Evolutionary conservation across 2,888 invertebrate species (phyloP).

Genomic region (Napeogenes sylphis): DNA sequence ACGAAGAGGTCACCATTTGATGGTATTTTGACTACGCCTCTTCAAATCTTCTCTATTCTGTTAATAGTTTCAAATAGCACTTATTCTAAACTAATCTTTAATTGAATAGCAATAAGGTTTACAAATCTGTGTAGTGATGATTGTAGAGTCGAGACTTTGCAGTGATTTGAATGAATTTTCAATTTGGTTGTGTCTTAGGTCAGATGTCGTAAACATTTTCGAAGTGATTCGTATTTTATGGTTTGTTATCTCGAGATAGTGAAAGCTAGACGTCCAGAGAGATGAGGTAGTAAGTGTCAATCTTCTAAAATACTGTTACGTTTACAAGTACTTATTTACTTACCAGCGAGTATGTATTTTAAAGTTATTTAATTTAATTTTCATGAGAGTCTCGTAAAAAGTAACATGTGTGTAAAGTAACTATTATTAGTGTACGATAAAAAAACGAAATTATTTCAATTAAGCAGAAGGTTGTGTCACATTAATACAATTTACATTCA

Average conservation of each 20-base stretch:
- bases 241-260: constrained; percentile 21
- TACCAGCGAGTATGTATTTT: no score
- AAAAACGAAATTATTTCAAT: neutral
- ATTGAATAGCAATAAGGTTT: constrained; percentile 7
- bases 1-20: constrained; percentile 36
- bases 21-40: constrained; percentile 33
- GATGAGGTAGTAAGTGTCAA: neutral
- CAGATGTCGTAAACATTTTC: constrained; percentile 38
- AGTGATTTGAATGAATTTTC: constrained; percentile 39
- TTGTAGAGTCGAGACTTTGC: constrained; percentile 17
- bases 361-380: no score
- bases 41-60: constrained; percentile 25
- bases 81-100: constrained; percentile 23
- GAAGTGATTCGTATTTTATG: constrained; percentile 30
- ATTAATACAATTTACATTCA: neutral
- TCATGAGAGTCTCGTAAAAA: no score
- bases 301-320: no score
- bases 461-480: neutral
- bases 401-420: no score
- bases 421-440: neutral
- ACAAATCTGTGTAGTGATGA: neutral
- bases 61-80: constrained; percentile 1
- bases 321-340: no score
- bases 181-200: constrained; percentile 40
- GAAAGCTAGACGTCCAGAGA: constrained; percentile 16